Evolutionary conservation across 2,113 vertebrate genomes (phyloP), one percentile per base, ranked within the genome.

Genomic region (Nyctibius bracteatus): DNA sequence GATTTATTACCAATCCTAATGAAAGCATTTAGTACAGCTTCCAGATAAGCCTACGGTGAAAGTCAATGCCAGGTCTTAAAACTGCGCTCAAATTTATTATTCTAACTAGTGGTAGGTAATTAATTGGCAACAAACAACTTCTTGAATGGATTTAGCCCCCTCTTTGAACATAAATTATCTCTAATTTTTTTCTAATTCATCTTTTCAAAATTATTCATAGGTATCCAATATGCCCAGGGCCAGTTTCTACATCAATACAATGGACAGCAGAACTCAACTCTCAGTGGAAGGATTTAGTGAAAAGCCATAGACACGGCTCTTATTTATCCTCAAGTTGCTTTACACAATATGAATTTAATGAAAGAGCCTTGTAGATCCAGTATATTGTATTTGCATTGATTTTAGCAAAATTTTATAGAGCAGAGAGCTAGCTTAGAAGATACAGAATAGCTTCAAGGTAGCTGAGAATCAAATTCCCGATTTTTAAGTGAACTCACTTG

Each of bases 51-150:
- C 33, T 46, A 71, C 1, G 0, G 63, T 70, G n/a, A 80, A 95
- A 97, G 51, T 58, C 80, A 88, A 62, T 35, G 88, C 80, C 91
- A 96, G 86, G 65, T 61, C 87, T 88, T 68, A 85, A 17, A 91
- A 65, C 27, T 49, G 31, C 0, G 9, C 15, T 67, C 61, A 90
- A 87, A 96, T 96, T 97, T 96, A 96, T 89, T 95, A 77, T 96
- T 85, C 44, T 95, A 87, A 96, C 95, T 94, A 95, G 37, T 9
- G 4, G 61, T 57, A 72, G 70, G 31, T 92, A 96, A 96, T 97
- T 96, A 97, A 97, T 52, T 96, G 91, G 93, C 96, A 97, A 96
- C 91, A 95, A 97, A 96, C 94, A 97, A 96, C 61, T 79, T 84
- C 59, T 39, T 75, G 89, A 92, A 91, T 68, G 41, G 65, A 91